Evolutionary conservation across 2,888 invertebrate genomes (phyloP), one percentile per base, ranked within the genome.

Genomic region (Parthenolecanium corni): DNA sequence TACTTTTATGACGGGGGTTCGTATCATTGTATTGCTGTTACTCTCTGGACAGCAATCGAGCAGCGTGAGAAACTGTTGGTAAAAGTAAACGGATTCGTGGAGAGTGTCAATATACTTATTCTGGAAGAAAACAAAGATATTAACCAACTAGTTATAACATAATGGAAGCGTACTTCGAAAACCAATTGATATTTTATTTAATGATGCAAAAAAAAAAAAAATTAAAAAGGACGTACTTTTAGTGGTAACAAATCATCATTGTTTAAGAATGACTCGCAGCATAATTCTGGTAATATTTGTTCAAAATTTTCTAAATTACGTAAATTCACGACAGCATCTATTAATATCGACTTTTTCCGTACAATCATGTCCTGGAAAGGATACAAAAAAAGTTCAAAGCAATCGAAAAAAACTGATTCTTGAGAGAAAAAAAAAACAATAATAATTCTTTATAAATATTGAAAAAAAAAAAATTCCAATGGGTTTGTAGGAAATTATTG

Each of bases 41-140:
- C n/a, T 44, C 9, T 70, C 70, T 0, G 85, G 84, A 64, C 80
- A 80, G 65, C 81, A 80, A 69, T 82, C 78, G 0, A 90, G 71
- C 20, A 89, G 74, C 1, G 86, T 72, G 64, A 76, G 74, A 68
- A 85, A 82, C 70, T 91, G 89, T 67, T 83, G 81, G 23, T 87
- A 73, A 11, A 82, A 75, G 63, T 80, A 75, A 42, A 76, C 72
- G 9, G 76, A 70, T 61, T 78, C 76, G 1, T 78, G 76, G 64
- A 81, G 74, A 58, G 79, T 73, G 52, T 78, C 74, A 42, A 73
- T 76, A 1, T 83, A 71, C 11, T 74, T 71, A 3, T 74, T 70
- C 1, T 69, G 74, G 75, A 12, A 72, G 25, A 71, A 69, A n/a
- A 78, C 64, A 38, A 73, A n/a, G n/a, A n/a, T n/a, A n/a, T n/a